Conservation (phyloP, 2,113 vertebrate genomes). For the Vulpes lagopus region DNA sequence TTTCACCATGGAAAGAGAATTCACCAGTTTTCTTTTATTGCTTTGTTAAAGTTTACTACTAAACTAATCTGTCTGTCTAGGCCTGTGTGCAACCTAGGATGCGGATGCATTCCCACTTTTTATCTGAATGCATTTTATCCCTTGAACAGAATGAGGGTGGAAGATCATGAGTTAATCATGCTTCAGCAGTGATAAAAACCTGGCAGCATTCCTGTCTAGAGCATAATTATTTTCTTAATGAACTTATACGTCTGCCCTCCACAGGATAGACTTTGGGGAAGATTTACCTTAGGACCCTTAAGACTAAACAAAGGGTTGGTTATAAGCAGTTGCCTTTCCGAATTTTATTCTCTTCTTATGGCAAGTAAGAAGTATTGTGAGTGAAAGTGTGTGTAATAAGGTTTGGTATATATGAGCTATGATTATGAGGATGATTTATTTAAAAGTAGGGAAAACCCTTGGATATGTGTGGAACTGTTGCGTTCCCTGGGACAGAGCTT, state of each 20-base stretch:
- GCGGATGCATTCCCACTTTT: neutral
- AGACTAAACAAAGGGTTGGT: neutral
- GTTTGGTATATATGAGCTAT: neutral
- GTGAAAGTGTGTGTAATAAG: neutral
- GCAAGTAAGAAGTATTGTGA: neutral
- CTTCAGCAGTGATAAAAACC: conserved; percentile 35
- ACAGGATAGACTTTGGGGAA: neutral
- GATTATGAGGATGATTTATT: neutral
- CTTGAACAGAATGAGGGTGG: neutral
- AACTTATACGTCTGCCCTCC: conserved; percentile 7
- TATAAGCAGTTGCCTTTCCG: neutral
- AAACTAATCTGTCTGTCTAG: neutral
- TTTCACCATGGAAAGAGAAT: neutral
- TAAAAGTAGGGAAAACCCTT: neutral
- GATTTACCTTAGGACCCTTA: neutral
- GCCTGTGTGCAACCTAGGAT: neutral
- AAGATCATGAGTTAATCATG: neutral
- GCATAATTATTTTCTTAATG: conserved; percentile 54
- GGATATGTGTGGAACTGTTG: neutral
- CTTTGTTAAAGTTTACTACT: conserved; percentile 1
- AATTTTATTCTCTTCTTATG: neutral
- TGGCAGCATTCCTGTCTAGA: neutral
- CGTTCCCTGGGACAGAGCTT: neutral
- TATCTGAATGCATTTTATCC: neutral
- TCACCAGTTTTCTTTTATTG: neutral